Base-by-base conservation (phyloP, 2,888 invertebrate species). In the Syritta pipiens region DNA sequence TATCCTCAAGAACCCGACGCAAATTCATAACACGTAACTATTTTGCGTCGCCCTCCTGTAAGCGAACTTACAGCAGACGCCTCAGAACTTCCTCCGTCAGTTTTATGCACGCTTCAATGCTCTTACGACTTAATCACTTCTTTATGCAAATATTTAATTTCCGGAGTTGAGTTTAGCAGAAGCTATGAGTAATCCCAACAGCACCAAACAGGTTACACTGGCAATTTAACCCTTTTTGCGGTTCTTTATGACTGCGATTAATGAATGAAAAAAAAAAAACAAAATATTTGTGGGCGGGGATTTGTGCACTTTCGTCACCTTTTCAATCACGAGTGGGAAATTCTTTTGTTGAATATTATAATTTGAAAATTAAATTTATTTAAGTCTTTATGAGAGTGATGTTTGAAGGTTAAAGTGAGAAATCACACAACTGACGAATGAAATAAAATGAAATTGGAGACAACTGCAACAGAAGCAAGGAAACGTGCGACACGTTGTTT, bases 71-170 rank as follows among this genome's bases (percentile, higher is more conserved):
- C 63, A 63, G 24, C 40, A 65, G 49, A 63, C 57, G 65, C 63
- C 63, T 48, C 10, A 24, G 7, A 17, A 14, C 48, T 74, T 59
- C 37, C 67, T 60, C 51, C 51, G 14, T 4, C 12, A 1, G 3
- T 17, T 20, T 17, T 28, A 14, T 53, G 35, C 49, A 44, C 30
- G 37, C 10, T 17, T 42, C 44, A 44, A 65, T 65, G 55, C n/a
- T n/a, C 49, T 57, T 46, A 49, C 57, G 60, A 67, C 67, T 51
- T 59, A 74, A 74, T 74, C 59, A 74, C 74, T 60, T 59, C 37
- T 67, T 51, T 53, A 74, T 74, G 74, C 59, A 74, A 74, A 74
- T 67, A 30, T 40, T 40, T 17, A 37, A 67, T 53, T 74, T 74
- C 74, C 74, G 65, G 74, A 74, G 67, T 17, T 67, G 37, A 44